A percentile compares a stretch with the other conserved stretches of the same genome.
Evolutionary conservation across 2,113 vertebrate genomes (phyloP).

Genomic region (Callopanchax toddi): DNA sequence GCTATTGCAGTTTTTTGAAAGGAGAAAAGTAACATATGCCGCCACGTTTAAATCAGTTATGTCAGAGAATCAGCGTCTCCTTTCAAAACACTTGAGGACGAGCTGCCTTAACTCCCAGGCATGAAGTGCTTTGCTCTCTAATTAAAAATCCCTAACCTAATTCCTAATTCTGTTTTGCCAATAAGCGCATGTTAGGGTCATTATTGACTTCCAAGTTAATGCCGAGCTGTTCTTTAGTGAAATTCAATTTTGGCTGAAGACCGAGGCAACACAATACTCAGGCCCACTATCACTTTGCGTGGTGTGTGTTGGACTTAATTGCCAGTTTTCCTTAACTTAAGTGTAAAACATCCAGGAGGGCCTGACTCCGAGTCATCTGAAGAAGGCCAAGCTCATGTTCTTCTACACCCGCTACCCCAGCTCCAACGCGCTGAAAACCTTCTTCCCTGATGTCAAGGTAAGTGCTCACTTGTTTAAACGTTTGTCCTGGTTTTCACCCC

Average conservation of each 20-base stretch:
- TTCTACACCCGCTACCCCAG: slow-evolving; percentile 97
- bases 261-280: slow-evolving; percentile 73
- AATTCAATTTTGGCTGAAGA: slow-evolving; percentile 74
- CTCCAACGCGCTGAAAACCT: slow-evolving; percentile 90
- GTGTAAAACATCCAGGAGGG: slow-evolving; percentile 87
- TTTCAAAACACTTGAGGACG: slow-evolving; percentile 70
- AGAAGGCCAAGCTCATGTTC: slow-evolving; percentile 98
- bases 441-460: slow-evolving; percentile 96
- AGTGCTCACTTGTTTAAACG: background rate
- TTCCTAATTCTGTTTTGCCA: slow-evolving; percentile 80
- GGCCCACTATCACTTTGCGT: slow-evolving; percentile 69
- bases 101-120: slow-evolving; percentile 66
- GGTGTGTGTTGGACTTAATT: slow-evolving; percentile 42
- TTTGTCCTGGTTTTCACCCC: slow-evolving; percentile 35
- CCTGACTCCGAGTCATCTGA: slow-evolving; percentile 91
- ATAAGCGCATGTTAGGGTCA: slow-evolving; percentile 79
- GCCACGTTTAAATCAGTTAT: slow-evolving; percentile 63
- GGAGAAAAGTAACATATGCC: slow-evolving; percentile 36
- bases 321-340: slow-evolving; percentile 82
- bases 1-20: background rate
- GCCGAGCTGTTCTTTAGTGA: slow-evolving; percentile 75
- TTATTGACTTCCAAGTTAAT: slow-evolving; percentile 79
- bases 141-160: slow-evolving; percentile 84
- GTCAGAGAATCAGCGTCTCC: slow-evolving; percentile 45
- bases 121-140: slow-evolving; percentile 76